Conservation (phyloP, 1,140 invertebrate genomes). For the Zaprionus camerounensis region DNA sequence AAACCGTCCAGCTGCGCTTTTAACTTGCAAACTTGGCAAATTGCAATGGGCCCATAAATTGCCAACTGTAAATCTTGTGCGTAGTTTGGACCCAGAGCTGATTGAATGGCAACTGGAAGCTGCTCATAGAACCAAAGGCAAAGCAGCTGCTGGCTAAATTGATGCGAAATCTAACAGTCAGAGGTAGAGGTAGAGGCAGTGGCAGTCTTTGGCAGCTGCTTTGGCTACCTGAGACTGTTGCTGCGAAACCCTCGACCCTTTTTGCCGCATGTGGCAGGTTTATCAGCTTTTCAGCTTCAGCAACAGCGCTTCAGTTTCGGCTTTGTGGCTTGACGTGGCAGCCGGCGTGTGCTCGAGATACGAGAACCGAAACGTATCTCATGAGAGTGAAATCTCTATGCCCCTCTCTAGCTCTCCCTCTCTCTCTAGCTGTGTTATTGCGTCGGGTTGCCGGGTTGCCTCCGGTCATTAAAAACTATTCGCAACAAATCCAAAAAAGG, state of each 20-base stretch:
- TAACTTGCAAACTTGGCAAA: slow-evolving; percentile 1
- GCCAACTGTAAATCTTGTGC: slow-evolving; percentile 9
- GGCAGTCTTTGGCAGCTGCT: slow-evolving; percentile 1
- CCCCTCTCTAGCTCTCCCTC: too few species aligned
- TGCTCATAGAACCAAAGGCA: slow-evolving; percentile 39
- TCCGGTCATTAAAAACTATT: slow-evolving; percentile 57
- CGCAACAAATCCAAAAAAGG: slow-evolving; percentile 56
- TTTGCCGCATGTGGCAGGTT: slow-evolving; percentile 44
- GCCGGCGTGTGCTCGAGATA: slow-evolving; percentile 39
- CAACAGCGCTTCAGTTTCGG: slow-evolving; percentile 37
- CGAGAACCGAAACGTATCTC: slow-evolving; percentile 32
- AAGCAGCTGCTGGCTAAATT: slow-evolving; percentile 34
- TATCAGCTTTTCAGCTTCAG: slow-evolving; percentile 38
- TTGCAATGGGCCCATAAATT: slow-evolving; percentile 31
- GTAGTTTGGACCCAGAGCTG: slow-evolving; percentile 35
- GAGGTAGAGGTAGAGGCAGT: background rate
- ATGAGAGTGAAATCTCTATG: slow-evolving; percentile 29
- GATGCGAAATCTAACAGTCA: slow-evolving; percentile 24
- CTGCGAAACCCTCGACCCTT: slow-evolving; percentile 9
- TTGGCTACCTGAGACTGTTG: slow-evolving; percentile 11
- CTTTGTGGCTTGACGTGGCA: slow-evolving; percentile 16
- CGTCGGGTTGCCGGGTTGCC: slow-evolving; percentile 36
- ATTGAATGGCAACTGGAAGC: slow-evolving; percentile 63
- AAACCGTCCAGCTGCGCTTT: background rate
- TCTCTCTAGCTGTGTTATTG: background rate